These are phyloP conservation scores for Hylaea fasciaria DNA, from an alignment of 2,888 invertebrate species.

Conservation along the genomic window DNA sequence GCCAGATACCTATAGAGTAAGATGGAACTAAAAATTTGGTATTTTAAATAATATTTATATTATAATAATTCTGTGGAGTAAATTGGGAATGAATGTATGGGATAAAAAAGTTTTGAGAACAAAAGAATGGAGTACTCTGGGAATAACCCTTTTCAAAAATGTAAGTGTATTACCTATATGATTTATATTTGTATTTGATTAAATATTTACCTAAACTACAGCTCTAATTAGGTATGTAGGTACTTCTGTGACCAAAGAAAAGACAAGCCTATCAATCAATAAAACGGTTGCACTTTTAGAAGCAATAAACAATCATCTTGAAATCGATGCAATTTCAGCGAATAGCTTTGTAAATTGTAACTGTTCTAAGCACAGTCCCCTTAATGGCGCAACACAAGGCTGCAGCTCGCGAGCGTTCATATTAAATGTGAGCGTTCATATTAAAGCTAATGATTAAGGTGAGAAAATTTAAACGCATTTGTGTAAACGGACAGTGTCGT, in stretches of 20 bases:
- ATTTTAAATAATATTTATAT: too few species aligned
- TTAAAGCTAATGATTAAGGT: not conserved
- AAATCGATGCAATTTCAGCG: slow-evolving; percentile 1
- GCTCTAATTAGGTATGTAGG: not conserved
- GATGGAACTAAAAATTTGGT: too few species aligned
- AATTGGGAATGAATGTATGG: too few species aligned
- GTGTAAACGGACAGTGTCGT: not conserved
- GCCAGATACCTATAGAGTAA: too few species aligned
- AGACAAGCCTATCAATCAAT: slow-evolving; percentile 39
- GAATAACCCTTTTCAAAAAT: too few species aligned
- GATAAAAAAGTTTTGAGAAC: too few species aligned
- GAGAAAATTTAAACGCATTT: not conserved
- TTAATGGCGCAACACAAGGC: not conserved
- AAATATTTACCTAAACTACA: slow-evolving; percentile 25
- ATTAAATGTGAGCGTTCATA: not conserved
- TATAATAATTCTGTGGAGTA: too few species aligned
- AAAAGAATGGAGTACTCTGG: too few species aligned
- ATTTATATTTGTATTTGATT: too few species aligned
- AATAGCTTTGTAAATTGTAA: slow-evolving; percentile 4
- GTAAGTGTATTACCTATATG: too few species aligned
- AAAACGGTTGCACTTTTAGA: slow-evolving; percentile 5
- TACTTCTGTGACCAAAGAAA: slow-evolving; percentile 1
- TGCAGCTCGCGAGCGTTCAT: not conserved
- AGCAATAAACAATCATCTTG: slow-evolving; percentile 6
- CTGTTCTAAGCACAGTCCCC: not conserved